These are phyloP conservation scores for Tholera decimalis DNA, from an alignment of 2,888 invertebrate species.

Conservation along the genomic window DNA sequence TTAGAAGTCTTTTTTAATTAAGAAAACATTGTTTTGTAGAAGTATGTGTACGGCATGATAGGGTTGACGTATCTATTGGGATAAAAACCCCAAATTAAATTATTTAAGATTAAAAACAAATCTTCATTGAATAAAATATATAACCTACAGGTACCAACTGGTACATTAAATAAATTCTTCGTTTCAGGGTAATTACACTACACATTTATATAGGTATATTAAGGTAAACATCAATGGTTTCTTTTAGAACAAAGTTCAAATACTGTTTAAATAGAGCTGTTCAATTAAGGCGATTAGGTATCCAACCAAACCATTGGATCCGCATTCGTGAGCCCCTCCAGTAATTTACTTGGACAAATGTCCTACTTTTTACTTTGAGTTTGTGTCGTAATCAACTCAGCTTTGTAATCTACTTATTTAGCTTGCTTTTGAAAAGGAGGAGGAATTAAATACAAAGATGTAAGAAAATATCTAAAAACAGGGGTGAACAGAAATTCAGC, in stretches of 20 bases:
- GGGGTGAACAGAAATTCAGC: neutral
- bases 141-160: too few species aligned
- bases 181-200: neutral
- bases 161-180: neutral
- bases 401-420: conserved; percentile 27
- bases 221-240: conserved; percentile 20
- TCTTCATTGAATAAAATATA: too few species aligned
- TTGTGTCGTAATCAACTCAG: conserved; percentile 18
- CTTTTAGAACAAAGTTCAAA: conserved; percentile 47
- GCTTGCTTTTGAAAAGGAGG: conserved; percentile 6
- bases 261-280: conserved; percentile 35
- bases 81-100: too few species aligned
- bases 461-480: neutral
- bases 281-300: conserved; percentile 56
- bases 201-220: conserved; percentile 1
- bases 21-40: too few species aligned
- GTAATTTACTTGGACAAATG: conserved; percentile 53
- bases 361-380: conserved; percentile 36
- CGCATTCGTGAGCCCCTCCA: conserved; percentile 36
- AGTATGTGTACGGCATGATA: too few species aligned
- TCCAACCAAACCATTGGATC: conserved; percentile 42
- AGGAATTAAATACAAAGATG: neutral
- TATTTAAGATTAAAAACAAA: too few species aligned
- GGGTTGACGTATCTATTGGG: too few species aligned
- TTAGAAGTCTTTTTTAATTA: too few species aligned